Evolutionary conservation across 2,113 vertebrate genomes (phyloP), one percentile per base, ranked within the genome.

Genomic region (Edolisoma coerulescens): DNA sequence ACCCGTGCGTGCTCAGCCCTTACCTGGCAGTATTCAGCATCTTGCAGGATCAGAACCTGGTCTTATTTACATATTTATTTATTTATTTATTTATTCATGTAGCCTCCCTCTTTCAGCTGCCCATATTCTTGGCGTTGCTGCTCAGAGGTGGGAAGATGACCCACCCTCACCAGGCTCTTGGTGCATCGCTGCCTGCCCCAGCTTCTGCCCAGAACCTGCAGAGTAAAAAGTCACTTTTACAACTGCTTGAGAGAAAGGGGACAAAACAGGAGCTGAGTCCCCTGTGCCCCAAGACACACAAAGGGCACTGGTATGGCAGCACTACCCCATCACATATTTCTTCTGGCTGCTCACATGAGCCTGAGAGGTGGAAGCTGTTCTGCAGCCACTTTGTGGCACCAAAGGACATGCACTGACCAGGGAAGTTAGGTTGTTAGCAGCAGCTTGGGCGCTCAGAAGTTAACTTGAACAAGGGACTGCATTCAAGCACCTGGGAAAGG

Each of bases 131-230:
- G 12, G 9, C 1, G 0, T 37, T 30, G 30, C 44, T 82, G 27
- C 35, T 63, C 5, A 27, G 47, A 53, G n/a, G 2, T 20, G 19
- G 37, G 49, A 73, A 44, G 49, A 11, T 16, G 15, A 64, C 18
- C 10, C 33, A 52, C 13, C 4, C 19, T 56, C 83, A 64, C 6
- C 39, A 42, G 26, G 15, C 0, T 0, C 35, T 54, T 0, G 0
- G 16, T 27, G 32, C 1, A 0, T 7, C 2, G 0, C 22, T 63
- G 32, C 16, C 74, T 82, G n/a, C 18, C 33, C 11, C 47, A 47
- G 39, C 20, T 87, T 74, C 47, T 86, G 33, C 50, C 7, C 11
- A 17, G 21, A 52, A 33, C 13, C 7, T 7, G 12, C 24, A 27
- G 17, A 69, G 26, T 33, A 15, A 84, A 84, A 87, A 52, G 10